Evolutionary conservation across 1,140 invertebrate species (phyloP), one percentile per base, ranked within the genome.

Genomic region (Riptortus pedestris): DNA sequence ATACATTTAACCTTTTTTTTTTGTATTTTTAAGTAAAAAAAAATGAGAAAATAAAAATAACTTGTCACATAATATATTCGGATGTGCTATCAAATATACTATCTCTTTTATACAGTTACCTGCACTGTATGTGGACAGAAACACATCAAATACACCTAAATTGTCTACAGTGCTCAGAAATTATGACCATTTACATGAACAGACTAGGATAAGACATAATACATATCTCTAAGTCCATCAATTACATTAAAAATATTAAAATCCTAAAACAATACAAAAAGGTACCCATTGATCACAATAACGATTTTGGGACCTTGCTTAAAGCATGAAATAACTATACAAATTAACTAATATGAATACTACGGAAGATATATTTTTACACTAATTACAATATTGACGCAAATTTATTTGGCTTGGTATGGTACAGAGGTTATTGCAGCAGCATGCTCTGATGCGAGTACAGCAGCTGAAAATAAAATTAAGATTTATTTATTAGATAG

Each of bases 361-460:
- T 55, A 55, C 24, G 51, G 51, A 55, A 55, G 57, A 59, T 33
- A 59, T 59, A 29, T 31, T 59, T 59, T 29, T 59, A 29, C 26
- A 27, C 26, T 29, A 29, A 59, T 31, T 59, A 29, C 26, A 27
- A 59, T n/a, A n/a, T 59, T 59, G 16, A 29, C 18, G 26, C 28
- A 33, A 55, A 63, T 33, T 66, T 55, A 66, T 62, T 66, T 66
- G 57, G 65, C 60, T 63, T 66, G 65, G 33, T 66, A 66, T 43
- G 61, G 65, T 20, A 66, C 65, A 62, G 65, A 62, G 14, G 65
- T 57, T 20, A 63, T 47, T 22, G 65, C 65, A 52, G 65, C 65
- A 33, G 65, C 65, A 63, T 66, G 65, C 47, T 66, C 65, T 14
- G 43, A 63, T 14, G 65, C 65, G 18, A 66, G 61, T 47, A 66